Percentiles rank a stretch among this genome's conserved stretches.
These are phyloP conservation scores for Erebia epiphron DNA, from an alignment of 2,888 invertebrate genomes.

Conservation along the genomic window DNA sequence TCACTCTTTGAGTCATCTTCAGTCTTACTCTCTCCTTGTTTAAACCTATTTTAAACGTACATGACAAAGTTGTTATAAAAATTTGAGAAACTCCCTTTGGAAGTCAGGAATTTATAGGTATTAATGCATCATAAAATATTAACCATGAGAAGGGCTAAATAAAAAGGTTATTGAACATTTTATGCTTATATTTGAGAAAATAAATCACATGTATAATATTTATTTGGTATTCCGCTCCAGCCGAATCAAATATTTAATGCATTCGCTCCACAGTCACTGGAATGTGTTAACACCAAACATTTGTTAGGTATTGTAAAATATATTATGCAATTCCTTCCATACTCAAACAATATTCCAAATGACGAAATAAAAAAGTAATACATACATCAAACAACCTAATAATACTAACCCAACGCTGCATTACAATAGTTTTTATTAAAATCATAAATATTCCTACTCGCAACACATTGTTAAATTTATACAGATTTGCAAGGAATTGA, in stretches of 20 bases:
- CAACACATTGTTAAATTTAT: conserved; percentile 39
- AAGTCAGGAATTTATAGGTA: too few relatives aligned
- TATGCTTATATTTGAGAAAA: conserved; percentile 61
- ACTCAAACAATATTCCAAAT: conserved; percentile 43
- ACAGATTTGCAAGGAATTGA: conserved; percentile 57
- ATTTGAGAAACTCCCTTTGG: too few relatives aligned
- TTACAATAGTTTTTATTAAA: conserved; percentile 61
- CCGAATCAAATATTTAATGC: conserved; percentile 55
- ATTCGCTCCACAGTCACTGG: conserved; percentile 59
- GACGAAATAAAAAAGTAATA: conserved; percentile 9
- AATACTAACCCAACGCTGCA: conserved; percentile 59
- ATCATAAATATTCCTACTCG: conserved; percentile 69
- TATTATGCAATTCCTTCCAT: conserved; percentile 30
- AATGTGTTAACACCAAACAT: conserved; percentile 57
- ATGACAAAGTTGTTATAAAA: too few relatives aligned
- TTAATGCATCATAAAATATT: too few relatives aligned
- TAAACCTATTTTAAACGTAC: too few relatives aligned
- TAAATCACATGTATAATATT: conserved; percentile 64
- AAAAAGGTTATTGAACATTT: conserved; percentile 9
- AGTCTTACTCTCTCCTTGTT: too few relatives aligned
- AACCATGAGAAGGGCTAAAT: not conserved
- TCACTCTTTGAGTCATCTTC: too few relatives aligned
- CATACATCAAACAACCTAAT: conserved; percentile 28
- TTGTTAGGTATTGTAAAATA: conserved; percentile 10
- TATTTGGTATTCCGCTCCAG: conserved; percentile 77